Evolutionary conservation across 2,888 invertebrate genomes (phyloP).

Genomic region (Temnothorax rugatulus): DNA sequence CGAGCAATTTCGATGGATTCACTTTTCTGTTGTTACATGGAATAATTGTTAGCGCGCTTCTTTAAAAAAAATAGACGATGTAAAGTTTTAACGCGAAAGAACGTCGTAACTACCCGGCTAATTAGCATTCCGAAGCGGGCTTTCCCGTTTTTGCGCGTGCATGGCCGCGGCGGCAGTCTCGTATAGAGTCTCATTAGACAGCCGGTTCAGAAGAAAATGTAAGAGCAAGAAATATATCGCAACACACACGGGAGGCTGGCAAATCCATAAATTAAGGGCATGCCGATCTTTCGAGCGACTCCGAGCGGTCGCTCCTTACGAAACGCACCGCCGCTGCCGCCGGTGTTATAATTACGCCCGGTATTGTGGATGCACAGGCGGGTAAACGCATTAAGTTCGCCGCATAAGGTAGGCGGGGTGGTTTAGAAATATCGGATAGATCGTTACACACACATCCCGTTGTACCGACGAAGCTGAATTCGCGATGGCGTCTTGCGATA

Average conservation of each 20-base stretch:
- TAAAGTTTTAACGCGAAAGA: background rate
- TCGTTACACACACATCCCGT: constrained; percentile 7
- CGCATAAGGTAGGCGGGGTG: constrained; percentile 14
- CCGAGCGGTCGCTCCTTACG: constrained; percentile 38
- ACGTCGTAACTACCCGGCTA: constrained; percentile 22
- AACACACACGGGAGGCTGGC: constrained; percentile 39
- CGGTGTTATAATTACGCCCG: constrained; percentile 47
- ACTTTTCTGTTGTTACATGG: background rate
- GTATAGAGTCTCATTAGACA: constrained; percentile 62
- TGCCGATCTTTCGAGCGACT: constrained; percentile 50
- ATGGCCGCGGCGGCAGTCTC: constrained; percentile 32
- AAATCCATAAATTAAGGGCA: constrained; percentile 59
- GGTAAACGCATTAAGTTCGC: constrained; percentile 39
- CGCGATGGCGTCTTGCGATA: constrained; percentile 26
- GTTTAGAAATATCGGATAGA: constrained; percentile 45
- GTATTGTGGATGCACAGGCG: constrained; percentile 32
- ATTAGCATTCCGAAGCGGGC: constrained; percentile 50
- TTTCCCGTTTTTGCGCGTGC: constrained; percentile 64
- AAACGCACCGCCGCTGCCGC: constrained; percentile 19
- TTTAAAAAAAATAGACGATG: background rate
- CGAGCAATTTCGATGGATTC: background rate
- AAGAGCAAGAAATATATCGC: constrained; percentile 64
- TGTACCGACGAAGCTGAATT: background rate
- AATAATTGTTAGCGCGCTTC: background rate
- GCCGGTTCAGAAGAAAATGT: constrained; percentile 61